Conservation (phyloP, 2,797 vertebrate species). For the Mastacembelus armatus region DNA sequence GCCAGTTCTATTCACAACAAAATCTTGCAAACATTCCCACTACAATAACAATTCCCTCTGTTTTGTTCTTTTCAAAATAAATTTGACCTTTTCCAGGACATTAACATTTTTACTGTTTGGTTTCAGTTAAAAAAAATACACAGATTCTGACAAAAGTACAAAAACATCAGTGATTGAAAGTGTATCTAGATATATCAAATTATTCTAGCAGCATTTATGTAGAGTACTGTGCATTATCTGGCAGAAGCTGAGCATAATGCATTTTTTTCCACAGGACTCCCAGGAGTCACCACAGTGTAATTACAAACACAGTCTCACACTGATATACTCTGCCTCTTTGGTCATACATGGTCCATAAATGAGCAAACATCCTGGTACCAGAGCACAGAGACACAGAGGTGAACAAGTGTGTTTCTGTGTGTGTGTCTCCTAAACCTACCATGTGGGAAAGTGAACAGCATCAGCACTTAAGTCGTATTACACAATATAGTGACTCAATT, state of each 20-base stretch:
- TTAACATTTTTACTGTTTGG: not conserved
- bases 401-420: not conserved
- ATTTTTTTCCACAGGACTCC: constrained; percentile 30
- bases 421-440: constrained; percentile 5
- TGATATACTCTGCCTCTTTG: constrained; percentile 4
- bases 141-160: not conserved
- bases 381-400: not conserved
- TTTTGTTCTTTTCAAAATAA: constrained; percentile 72
- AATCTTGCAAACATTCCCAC: constrained; percentile 39
- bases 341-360: constrained; percentile 5
- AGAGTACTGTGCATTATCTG: not conserved
- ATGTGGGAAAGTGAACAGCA: not conserved
- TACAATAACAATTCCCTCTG: constrained; percentile 20
- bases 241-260: not conserved
- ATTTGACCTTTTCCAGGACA: constrained; percentile 40
- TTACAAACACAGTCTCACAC: constrained; percentile 32
- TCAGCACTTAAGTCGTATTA: constrained; percentile 9
- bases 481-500: not conserved
- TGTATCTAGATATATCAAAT: not conserved
- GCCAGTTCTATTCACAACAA: not conserved
- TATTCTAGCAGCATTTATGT: too few relatives aligned
- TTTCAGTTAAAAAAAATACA: constrained; percentile 11
- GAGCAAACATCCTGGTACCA: not conserved
- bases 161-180: not conserved
- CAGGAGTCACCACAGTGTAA: constrained; percentile 6